Conservation (phyloP, 2,797 vertebrate genomes). For the Luscinia luscinia region DNA sequence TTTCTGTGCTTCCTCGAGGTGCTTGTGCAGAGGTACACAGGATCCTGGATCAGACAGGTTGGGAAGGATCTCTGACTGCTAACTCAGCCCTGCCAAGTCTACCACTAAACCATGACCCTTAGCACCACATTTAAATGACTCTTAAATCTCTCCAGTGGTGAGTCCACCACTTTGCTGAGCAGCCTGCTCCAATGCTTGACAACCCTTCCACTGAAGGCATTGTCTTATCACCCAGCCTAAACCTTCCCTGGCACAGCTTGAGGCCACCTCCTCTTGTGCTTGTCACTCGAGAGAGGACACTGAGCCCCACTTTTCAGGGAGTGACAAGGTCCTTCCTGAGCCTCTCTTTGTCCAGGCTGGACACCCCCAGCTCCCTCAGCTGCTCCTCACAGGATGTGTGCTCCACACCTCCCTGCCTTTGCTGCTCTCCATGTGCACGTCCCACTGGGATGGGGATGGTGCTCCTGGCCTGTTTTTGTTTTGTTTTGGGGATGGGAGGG, state of each 20-base stretch:
- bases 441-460: neutral
- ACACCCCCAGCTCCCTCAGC: neutral
- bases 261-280: neutral
- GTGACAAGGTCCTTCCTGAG: neutral
- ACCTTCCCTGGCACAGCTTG: neutral
- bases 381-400: neutral
- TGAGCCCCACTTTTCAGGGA: neutral
- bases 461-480: neutral
- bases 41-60: neutral
- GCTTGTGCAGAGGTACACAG: neutral
- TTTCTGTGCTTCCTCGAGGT: neutral
- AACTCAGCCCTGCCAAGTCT: neutral
- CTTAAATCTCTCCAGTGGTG: neutral
- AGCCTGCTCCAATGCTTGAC: neutral
- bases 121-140: neutral
- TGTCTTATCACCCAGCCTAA: neutral
- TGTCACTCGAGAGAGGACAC: neutral
- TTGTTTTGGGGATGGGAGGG: no score
- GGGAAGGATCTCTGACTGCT: neutral
- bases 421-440: rapidly evolving
- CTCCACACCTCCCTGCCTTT: neutral
- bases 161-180: neutral
- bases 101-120: no score
- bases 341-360: neutral
- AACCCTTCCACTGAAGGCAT: neutral